A percentile compares a stretch with the other conserved stretches of the same genome.
Evolutionary conservation across 1,140 invertebrate genomes (phyloP).

Genomic region (Coboldia fuscipes): DNA sequence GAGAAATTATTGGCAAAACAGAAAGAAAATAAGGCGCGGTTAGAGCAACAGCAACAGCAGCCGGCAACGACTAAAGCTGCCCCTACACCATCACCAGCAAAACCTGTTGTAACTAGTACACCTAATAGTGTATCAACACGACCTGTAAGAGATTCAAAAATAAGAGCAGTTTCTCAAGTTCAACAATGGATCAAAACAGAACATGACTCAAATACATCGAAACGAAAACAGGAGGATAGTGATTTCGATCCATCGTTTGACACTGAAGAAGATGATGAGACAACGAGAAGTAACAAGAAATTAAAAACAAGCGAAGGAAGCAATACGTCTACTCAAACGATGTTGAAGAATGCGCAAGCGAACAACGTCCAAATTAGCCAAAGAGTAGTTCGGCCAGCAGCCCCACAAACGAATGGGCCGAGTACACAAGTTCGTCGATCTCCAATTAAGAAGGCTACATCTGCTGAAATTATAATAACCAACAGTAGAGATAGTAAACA

Average conservation of each 20-base stretch:
- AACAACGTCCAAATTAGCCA: too few species aligned
- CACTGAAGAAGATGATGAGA: conserved; percentile 22
- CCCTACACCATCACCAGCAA: background rate
- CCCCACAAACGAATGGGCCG: too few species aligned
- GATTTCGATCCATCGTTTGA: conserved; percentile 14
- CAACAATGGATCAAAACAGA: conserved; percentile 59
- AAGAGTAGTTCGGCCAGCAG: too few species aligned
- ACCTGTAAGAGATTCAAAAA: conserved; percentile 53
- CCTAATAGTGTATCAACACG: conserved; percentile 23
- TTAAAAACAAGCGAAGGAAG: too few species aligned
- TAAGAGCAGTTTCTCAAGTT: conserved; percentile 60
- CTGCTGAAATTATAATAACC: conserved; percentile 17
- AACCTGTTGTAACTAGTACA: background rate
- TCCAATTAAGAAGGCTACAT: conserved; percentile 8
- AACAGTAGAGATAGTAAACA: conserved; percentile 16
- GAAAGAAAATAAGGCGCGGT: conserved; percentile 41
- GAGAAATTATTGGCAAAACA: conserved; percentile 53
- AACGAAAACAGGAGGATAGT: conserved; percentile 17
- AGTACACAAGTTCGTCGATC: too few species aligned
- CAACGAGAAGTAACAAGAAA: conserved; percentile 4
- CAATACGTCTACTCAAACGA: too few species aligned
- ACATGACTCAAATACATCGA: conserved; percentile 21
- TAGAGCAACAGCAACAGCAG: conserved; percentile 13
- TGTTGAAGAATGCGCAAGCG: too few species aligned
- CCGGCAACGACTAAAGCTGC: conserved; percentile 14